Evolutionary conservation across 2,797 vertebrate genomes (phyloP), one percentile per base, ranked within the genome.

Genomic region (Pseudocheirus occidentalis): DNA sequence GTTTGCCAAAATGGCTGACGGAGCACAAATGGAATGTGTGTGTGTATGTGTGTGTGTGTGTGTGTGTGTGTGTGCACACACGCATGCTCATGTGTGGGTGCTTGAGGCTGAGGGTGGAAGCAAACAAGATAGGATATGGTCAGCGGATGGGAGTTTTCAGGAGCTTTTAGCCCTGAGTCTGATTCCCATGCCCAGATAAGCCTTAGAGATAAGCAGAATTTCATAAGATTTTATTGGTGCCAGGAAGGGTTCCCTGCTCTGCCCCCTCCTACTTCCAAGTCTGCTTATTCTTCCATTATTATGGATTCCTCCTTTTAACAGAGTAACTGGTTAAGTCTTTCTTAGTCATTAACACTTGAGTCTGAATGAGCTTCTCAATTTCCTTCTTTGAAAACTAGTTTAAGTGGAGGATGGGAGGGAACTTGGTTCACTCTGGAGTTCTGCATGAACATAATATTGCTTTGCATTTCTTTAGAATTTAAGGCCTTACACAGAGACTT

Each of bases 1-100:
- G 96, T 98, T 97, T 98, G 94, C 97, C 94, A 66, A 96, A 94
- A 96, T 0, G 73, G 96, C 97, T 98, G 97, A 97, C 97, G 10
- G 93, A 97, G 95, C 96, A 89, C 55, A n/a, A 21, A 40, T 94
- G 98, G 97, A 98, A 97, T 97, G 98, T 52, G 94, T 59, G 52
- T 3, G 92, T 81, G 91, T 59, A n/a, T 73, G n/a, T 73, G 18
- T 73, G n/a, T 73, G 4, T 40, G 66, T 31, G 59, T 12, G n/a
- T 73, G n/a, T 73, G 18, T 73, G n/a, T 73, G 4, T 40, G 66
- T 31, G 59, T 12, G n/a, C n/a, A n/a, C n/a, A n/a, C n/a, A n/a
- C n/a, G 12, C 66, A 40, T 2, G n/a, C n/a, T 21, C 40, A 27
- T 87, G 24, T 50, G 3, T 10, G 21, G 73, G 21, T 46, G 21